A percentile compares a stretch with the other conserved stretches of the same genome.
Evolutionary conservation across 2,113 vertebrate genomes (phyloP).

Genomic region (Grantiella picta): DNA sequence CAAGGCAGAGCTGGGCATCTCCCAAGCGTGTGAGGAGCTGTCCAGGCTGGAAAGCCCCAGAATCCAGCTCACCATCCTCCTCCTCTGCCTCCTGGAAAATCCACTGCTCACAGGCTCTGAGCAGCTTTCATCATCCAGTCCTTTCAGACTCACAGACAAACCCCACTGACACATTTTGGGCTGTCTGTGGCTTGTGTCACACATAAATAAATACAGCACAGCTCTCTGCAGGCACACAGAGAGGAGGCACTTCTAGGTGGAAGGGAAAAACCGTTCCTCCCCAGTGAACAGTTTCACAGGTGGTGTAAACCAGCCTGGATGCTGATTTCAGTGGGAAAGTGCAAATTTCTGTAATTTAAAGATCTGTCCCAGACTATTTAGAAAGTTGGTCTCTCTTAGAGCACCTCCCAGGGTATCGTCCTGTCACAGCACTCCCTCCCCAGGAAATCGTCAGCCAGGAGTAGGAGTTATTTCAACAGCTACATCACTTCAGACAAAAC

Average conservation of each 20-base stretch:
- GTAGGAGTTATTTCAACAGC: background rate
- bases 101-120: background rate
- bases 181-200: background rate
- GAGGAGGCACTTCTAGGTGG: background rate
- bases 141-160: background rate
- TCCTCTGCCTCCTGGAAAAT: background rate
- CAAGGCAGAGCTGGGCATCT: background rate
- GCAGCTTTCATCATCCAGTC: background rate
- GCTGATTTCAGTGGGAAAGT: background rate
- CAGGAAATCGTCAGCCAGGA: background rate
- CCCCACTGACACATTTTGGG: background rate
- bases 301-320: background rate
- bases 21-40: background rate
- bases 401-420: background rate
- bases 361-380: background rate
- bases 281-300: background rate
- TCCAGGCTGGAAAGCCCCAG: background rate
- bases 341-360: background rate
- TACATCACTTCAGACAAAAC: constrained; percentile 31
- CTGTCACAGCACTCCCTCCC: background rate
- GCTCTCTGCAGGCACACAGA: background rate
- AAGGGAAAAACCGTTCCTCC: background rate
- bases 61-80: background rate
- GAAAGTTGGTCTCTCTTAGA: background rate
- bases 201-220: background rate